phyloP scores from a whole-genome alignment of 2,888 invertebrate species.

The Gymnosoma rotundatum region DNA sequence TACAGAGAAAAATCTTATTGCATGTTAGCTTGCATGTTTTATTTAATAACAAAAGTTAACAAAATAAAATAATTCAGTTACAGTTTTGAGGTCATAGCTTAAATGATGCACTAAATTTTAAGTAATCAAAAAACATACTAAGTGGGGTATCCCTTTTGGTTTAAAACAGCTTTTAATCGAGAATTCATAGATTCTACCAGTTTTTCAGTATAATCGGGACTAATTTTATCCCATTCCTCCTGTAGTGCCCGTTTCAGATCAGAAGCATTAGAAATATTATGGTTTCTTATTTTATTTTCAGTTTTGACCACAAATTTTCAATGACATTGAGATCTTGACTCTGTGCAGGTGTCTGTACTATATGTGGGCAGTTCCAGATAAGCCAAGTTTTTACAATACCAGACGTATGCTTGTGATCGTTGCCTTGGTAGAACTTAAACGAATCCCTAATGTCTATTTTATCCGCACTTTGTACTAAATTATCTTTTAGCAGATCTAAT shows the following conservation, averaged over 20 bases:
- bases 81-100: too few relatives aligned
- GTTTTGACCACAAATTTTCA: constrained; percentile 51
- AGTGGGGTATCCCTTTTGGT: constrained; percentile 14
- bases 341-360: constrained; percentile 51
- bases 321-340: constrained; percentile 47
- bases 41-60: constrained; percentile 7
- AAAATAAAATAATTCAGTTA: constrained; percentile 13
- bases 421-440: too few relatives aligned
- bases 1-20: constrained; percentile 27
- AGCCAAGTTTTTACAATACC: constrained; percentile 44
- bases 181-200: too few relatives aligned
- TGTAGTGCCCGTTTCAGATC: too few relatives aligned
- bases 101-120: constrained; percentile 23
- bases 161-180: too few relatives aligned
- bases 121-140: constrained; percentile 27
- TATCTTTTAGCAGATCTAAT: constrained; percentile 26
- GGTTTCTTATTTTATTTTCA: constrained; percentile 30
- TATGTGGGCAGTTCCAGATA: constrained; percentile 45
- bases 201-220: too few relatives aligned
- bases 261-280: too few relatives aligned
- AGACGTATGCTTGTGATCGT: too few relatives aligned
- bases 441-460: too few relatives aligned
- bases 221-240: too few relatives aligned
- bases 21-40: constrained; percentile 13
- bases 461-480: too few relatives aligned